phyloP scores from a whole-genome alignment of 2,888 invertebrate genomes.

The Pseudoips prasinana region DNA sequence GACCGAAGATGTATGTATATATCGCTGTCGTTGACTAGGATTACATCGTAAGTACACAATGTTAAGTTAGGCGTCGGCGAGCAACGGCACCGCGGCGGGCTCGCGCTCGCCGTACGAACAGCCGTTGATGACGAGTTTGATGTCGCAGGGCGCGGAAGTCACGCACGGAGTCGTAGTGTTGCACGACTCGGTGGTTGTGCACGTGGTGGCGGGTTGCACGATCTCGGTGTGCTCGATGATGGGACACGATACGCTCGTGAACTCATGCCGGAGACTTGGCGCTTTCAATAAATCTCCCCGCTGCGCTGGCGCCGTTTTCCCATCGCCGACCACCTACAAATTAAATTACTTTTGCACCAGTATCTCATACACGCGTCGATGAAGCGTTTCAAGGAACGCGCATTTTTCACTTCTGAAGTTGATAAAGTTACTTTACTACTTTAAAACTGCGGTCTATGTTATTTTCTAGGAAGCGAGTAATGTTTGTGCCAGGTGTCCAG shows the following conservation, averaged over 20 bases:
- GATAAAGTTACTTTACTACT: too few relatives aligned
- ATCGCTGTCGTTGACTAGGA: conserved; percentile 47
- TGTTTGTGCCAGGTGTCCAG: too few relatives aligned
- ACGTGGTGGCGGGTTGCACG: conserved; percentile 15
- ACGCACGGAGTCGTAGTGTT: conserved; percentile 24
- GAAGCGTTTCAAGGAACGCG: too few relatives aligned
- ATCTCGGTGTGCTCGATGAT: conserved; percentile 83
- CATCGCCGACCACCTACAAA: conserved; percentile 80
- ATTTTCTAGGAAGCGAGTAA: too few relatives aligned
- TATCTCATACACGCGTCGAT: too few relatives aligned
- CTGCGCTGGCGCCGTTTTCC: conserved; percentile 75
- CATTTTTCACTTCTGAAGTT: too few relatives aligned
- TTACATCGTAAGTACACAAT: conserved; percentile 32
- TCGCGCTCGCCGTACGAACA: conserved; percentile 55
- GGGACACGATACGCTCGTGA: conserved; percentile 86
- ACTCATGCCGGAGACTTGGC: conserved; percentile 70
- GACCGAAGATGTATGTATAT: not conserved
- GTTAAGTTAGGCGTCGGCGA: conserved; percentile 55
- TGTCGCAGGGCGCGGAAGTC: not conserved
- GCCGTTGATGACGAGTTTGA: conserved; percentile 54
- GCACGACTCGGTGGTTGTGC: conserved; percentile 13
- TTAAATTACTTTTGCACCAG: not conserved
- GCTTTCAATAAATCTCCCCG: conserved; percentile 74
- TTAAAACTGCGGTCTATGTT: too few relatives aligned
- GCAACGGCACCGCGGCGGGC: conserved; percentile 63